Percentiles rank a stretch among this genome's conserved stretches.
phyloP scores from a whole-genome alignment of 2,888 invertebrate species.

The Eristalinus sepulchralis region DNA sequence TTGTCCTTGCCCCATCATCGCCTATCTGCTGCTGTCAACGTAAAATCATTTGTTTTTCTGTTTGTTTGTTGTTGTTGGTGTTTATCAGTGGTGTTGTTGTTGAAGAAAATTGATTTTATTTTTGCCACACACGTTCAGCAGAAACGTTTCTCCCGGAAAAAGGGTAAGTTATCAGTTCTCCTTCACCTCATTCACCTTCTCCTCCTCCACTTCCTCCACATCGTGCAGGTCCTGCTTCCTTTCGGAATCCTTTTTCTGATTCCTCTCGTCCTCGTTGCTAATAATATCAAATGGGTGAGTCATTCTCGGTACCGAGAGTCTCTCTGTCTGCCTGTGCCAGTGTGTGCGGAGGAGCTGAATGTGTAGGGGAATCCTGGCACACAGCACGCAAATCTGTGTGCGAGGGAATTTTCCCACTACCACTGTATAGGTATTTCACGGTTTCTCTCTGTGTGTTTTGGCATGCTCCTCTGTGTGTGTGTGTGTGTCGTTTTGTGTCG shows the following conservation, averaged over 20 bases:
- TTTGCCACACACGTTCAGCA: slow-evolving; percentile 59
- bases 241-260: background rate
- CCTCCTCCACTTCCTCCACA: background rate
- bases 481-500: slow-evolving; percentile 73
- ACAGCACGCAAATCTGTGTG: slow-evolving; percentile 45
- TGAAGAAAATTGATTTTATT: slow-evolving; percentile 63
- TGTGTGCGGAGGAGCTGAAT: slow-evolving; percentile 58
- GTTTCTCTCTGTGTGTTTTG: no score
- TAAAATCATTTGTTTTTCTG: slow-evolving; percentile 27
- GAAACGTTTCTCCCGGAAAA: slow-evolving; percentile 48
- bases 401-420: slow-evolving; percentile 64
- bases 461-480: background rate
- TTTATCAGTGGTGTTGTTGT: background rate
- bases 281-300: slow-evolving; percentile 71
- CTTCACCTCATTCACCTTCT: slow-evolving; percentile 10
- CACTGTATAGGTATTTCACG: background rate
- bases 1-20: slow-evolving; percentile 56
- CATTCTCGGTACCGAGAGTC: slow-evolving; percentile 32
- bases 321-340: background rate
- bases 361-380: slow-evolving; percentile 63
- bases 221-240: background rate
- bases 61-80: slow-evolving; percentile 42
- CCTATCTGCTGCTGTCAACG: background rate
- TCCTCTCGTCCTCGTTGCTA: slow-evolving; percentile 54
- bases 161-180: slow-evolving; percentile 61